Base-by-base conservation (phyloP, 1,140 invertebrate species). In the Drosophila mauritiana region DNA sequence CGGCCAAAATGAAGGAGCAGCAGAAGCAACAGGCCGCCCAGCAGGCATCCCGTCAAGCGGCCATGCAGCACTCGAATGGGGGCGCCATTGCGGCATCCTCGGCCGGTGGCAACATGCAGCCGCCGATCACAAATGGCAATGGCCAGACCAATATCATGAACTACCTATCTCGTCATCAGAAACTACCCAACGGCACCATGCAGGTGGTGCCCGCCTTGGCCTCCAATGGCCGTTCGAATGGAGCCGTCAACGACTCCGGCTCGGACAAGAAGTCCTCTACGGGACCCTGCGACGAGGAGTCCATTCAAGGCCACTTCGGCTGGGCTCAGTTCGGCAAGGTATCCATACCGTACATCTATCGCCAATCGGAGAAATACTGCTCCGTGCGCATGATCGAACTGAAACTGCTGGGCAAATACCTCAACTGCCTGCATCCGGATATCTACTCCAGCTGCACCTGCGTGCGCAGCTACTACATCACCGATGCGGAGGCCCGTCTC, bases 401-500 rank as follows among this genome's bases (percentile, higher is more conserved):
- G 78, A 97, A 97, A 93, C 93, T 97, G 39, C 93, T 97, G n/a
- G 96, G 96, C 92, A 97, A 96, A 94, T 97, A 96, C 94, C 94
- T 97, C 74, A 96, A 95, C 86, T 96, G 95, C 82, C 93, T 97
- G 37, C 96, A 97, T 92, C 95, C 96, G 51, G 97, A 97, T 82
- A 96, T 98, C 73, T 97, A 97, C 92, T 95, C 94, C 73, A 94
- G 93, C 58, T 98, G 97, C 92, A 97, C 97, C 1, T 97, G 96
- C 91, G 97, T 99, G 55, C 95, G 97, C 62, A 98, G 97, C 93
- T 98, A 98, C 92, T 98, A 97, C 91, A 98, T 98, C 59, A 98
- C 97, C 6, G 96, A 97, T 72, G 95, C 95, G 3, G 98, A 99
- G 93, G 96, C 97, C 48, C 95, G 96, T 68, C 93, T 99, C 13